Evolutionary conservation across 1,140 invertebrate genomes (phyloP).

Genomic region (Lepidostoma basale): DNA sequence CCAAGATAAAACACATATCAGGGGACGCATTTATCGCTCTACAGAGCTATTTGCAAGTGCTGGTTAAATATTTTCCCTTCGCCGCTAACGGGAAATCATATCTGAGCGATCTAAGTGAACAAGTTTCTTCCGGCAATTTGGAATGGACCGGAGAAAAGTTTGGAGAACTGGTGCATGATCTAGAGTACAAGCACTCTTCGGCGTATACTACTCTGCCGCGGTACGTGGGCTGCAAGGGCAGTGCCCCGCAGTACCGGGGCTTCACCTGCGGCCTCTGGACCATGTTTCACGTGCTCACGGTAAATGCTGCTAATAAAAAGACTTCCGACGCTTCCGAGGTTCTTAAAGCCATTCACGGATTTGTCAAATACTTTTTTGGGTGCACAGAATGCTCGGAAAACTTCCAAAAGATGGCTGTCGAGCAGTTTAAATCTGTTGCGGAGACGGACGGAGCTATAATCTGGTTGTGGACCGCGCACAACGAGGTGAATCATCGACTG

Average conservation of each 20-base stretch:
- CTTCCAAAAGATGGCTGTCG: constrained; percentile 81
- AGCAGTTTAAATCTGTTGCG: constrained; percentile 71
- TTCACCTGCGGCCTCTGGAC: constrained; percentile 96
- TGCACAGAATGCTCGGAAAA: constrained; percentile 90
- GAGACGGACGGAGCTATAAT: constrained; percentile 78
- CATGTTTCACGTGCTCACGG: constrained; percentile 91
- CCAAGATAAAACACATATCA: constrained; percentile 68
- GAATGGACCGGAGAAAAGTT: constrained; percentile 66
- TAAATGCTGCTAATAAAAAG: constrained; percentile 69
- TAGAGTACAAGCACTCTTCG: constrained; percentile 60
- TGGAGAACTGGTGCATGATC: constrained; percentile 58
- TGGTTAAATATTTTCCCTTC: constrained; percentile 78
- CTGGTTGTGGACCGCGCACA: constrained; percentile 96
- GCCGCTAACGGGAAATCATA: constrained; percentile 68
- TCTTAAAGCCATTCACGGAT: constrained; percentile 82
- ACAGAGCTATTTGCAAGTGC: constrained; percentile 71
- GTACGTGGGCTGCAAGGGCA: constrained; percentile 87
- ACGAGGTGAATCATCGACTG: constrained; percentile 89
- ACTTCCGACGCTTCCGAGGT: constrained; percentile 68
- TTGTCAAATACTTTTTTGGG: constrained; percentile 92
- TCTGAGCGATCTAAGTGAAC: constrained; percentile 63
- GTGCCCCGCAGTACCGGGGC: constrained; percentile 74
- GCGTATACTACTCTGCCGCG: constrained; percentile 65
- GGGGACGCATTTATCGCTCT: constrained; percentile 75
- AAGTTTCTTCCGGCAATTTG: constrained; percentile 52